Evolutionary conservation across 53 echinoderm and acorn worm species (phyloP).

Genomic region (Luidia sarsii): DNA sequence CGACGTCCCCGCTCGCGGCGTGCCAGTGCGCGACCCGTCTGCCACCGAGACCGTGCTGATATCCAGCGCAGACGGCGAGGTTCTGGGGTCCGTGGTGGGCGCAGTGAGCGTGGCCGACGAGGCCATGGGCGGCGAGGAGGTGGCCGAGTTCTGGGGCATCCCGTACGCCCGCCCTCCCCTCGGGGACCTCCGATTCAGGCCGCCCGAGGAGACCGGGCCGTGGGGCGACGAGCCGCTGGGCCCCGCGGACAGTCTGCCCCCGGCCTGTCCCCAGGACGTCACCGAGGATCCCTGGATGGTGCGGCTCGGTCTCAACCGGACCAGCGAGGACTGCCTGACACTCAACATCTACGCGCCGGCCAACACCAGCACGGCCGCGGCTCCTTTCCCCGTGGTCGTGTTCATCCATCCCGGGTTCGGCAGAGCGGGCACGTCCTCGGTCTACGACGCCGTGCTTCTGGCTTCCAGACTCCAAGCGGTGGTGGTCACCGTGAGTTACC

Average conservation of each 20-base stretch:
- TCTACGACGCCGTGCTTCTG: slow-evolving; percentile 50
- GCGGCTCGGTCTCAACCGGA: slow-evolving; percentile 12
- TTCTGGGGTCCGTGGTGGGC: slow-evolving; percentile 23
- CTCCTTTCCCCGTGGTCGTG: slow-evolving; percentile 64
- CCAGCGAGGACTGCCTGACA: slow-evolving; percentile 68
- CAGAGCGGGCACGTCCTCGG: slow-evolving; percentile 27
- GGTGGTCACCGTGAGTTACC: slow-evolving; percentile 70
- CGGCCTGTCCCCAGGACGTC: slow-evolving; percentile 46
- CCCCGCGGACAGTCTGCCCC: slow-evolving; percentile 29
- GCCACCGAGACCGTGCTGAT: slow-evolving; percentile 11
- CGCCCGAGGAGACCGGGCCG: slow-evolving; percentile 51
- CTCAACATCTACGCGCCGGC: slow-evolving; percentile 66
- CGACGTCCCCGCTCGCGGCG: neutral
- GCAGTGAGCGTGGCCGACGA: slow-evolving; percentile 26
- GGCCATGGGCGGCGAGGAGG: slow-evolving; percentile 33
- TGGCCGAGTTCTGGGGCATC: slow-evolving; percentile 60
- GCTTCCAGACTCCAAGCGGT: slow-evolving; percentile 55
- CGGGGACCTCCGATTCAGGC: slow-evolving; percentile 54
- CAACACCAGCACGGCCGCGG: neutral
- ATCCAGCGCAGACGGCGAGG: neutral
- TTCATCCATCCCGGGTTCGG: slow-evolving; percentile 53
- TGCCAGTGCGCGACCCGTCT: neutral
- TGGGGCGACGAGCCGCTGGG: slow-evolving; percentile 39
- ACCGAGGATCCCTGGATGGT: slow-evolving; percentile 42
- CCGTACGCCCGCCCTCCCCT: slow-evolving; percentile 71